phyloP scores from a whole-genome alignment of 1,140 invertebrate species.

The Streblospio benedicti region DNA sequence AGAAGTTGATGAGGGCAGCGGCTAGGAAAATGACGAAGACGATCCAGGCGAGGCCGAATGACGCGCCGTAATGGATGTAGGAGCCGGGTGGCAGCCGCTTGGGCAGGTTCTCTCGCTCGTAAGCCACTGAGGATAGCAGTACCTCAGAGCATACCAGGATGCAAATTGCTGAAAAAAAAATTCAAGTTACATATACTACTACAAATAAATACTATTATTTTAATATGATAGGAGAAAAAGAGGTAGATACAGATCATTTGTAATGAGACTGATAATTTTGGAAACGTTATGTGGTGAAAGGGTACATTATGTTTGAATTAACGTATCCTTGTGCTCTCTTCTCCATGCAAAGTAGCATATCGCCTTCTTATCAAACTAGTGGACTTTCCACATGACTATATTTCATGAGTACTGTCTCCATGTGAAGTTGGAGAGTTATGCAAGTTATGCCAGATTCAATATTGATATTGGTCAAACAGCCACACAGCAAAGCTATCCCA shows the following conservation, averaged over 20 bases:
- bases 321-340: too few species aligned
- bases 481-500: too few species aligned
- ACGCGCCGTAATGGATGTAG: slow-evolving; percentile 57
- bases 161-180: slow-evolving; percentile 54
- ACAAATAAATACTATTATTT: slow-evolving; percentile 13
- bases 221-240: slow-evolving; percentile 1
- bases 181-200: slow-evolving; percentile 24
- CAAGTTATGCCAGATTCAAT: too few species aligned
- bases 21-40: slow-evolving; percentile 64
- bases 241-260: slow-evolving; percentile 5
- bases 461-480: too few species aligned
- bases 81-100: slow-evolving; percentile 62
- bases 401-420: too few species aligned
- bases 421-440: too few species aligned
- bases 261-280: too few species aligned
- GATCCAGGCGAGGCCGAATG: slow-evolving; percentile 69
- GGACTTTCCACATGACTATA: too few species aligned
- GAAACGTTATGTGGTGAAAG: too few species aligned
- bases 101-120: slow-evolving; percentile 58
- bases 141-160: slow-evolving; percentile 74
- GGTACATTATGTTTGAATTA: too few species aligned
- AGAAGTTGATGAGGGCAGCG: slow-evolving; percentile 63
- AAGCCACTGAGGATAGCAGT: slow-evolving; percentile 61
- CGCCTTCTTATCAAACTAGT: too few species aligned
- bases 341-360: too few species aligned